Evolutionary conservation across 2,113 vertebrate genomes (phyloP).

Genomic region (Aptenodytes patagonicus): DNA sequence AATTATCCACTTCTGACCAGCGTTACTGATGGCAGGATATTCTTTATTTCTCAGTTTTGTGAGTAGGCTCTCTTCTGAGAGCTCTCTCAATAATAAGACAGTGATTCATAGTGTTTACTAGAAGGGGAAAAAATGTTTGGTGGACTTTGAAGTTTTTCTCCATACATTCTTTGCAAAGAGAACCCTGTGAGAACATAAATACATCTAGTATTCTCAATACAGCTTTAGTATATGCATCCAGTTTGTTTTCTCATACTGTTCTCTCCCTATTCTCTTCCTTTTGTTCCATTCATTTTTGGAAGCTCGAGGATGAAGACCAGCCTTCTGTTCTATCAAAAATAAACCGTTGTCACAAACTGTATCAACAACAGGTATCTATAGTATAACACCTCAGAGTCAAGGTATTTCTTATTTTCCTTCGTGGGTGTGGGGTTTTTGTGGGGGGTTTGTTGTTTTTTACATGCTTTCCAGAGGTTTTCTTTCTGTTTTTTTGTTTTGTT

Average conservation of each 20-base stretch:
- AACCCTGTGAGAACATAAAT: not conserved
- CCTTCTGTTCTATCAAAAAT: not conserved
- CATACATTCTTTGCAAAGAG: not conserved
- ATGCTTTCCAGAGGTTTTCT: not conserved
- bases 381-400: not conserved
- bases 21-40: not conserved
- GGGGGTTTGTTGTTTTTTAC: not conserved
- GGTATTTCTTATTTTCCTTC: not conserved
- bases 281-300: not conserved
- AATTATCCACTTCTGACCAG: not conserved
- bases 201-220: not conserved
- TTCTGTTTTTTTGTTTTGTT: not conserved
- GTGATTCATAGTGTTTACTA: not conserved
- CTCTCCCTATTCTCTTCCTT: not conserved
- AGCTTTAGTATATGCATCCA: not conserved
- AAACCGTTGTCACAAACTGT: not conserved
- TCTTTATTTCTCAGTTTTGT: not conserved
- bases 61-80: not conserved
- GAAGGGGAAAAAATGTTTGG: not conserved
- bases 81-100: not conserved
- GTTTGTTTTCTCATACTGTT: not conserved
- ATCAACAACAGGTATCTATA: not conserved
- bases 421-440: rapidly evolving
- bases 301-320: not conserved
- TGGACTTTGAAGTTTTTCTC: not conserved